These are phyloP conservation scores for Acipenser oxyrinchus DNA, from an alignment of 2,797 vertebrate genomes.

Conservation along the genomic window DNA sequence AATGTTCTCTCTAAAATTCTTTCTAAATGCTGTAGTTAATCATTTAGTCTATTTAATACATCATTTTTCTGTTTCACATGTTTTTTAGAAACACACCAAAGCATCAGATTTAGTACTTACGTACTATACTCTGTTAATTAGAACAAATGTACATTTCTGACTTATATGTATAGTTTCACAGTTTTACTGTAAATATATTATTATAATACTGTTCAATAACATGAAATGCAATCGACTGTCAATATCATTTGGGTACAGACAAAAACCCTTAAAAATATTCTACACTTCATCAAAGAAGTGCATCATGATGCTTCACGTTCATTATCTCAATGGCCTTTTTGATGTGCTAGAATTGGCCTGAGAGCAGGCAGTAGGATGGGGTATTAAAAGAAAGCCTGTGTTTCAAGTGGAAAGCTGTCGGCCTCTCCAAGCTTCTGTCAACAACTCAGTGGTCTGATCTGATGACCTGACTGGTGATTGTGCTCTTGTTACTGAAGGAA, in stretches of 20 bases:
- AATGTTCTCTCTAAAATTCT: too few relatives aligned
- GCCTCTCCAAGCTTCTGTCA: conserved; percentile 70
- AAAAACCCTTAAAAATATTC: conserved; percentile 72
- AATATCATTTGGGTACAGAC: conserved; percentile 66
- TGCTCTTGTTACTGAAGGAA: conserved; percentile 19
- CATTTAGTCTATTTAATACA: too few relatives aligned
- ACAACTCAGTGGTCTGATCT: conserved; percentile 64
- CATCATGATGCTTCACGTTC: conserved; percentile 71
- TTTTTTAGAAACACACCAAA: too few relatives aligned
- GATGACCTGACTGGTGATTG: conserved; percentile 55
- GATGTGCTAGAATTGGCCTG: conserved; percentile 72
- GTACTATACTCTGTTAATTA: too few relatives aligned
- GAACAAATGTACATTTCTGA: too few relatives aligned
- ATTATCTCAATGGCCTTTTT: conserved; percentile 73
- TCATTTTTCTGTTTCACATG: too few relatives aligned
- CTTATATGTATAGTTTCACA: too few relatives aligned
- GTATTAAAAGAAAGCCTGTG: conserved; percentile 64
- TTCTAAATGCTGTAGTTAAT: too few relatives aligned
- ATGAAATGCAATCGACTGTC: conserved; percentile 68
- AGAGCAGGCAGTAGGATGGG: conserved; percentile 64
- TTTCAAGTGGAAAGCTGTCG: conserved; percentile 70
- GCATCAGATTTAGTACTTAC: too few relatives aligned
- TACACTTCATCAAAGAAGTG: conserved; percentile 72
- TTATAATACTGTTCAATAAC: conserved; percentile 51
- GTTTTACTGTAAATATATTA: not conserved